Base-by-base conservation (phyloP, 2,797 vertebrate species). In the Sebastes nivosus region DNA sequence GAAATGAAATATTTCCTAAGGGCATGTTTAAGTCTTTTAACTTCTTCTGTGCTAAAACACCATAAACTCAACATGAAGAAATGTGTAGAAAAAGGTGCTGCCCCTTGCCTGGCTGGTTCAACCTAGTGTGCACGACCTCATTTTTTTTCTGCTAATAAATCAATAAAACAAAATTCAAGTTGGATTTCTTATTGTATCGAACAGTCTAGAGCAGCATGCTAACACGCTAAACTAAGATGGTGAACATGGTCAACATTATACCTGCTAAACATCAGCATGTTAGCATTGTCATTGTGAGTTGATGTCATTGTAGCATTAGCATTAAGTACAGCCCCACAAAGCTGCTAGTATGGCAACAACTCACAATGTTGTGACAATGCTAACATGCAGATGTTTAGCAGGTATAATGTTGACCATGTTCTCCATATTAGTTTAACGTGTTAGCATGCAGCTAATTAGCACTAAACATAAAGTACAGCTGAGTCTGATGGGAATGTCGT, bases 1-100 rank as follows among this genome's bases (percentile, higher is more conserved):
- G 22, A 77, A 68, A 70, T 68, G 42, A 30, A 59, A 42, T 24
- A 11, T 85, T 75, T 83, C 72, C 65, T 55, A 0, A 70, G 24
- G 78, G 58, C 70, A 65, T 67, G 67, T 70, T 34, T 5, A 58
- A 67, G 58, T 16, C 14, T 36, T 67, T 22, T 59, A 14, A 46
- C 42, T 63, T 29, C 20, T 42, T 34, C 3, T 29, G 32, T 24
- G 30, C 64, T 70, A 18, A 66, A 74, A 84, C 32, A 34, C 5
- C 6, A 61, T 18, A 13, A 67, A 72, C 75, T 72, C 27, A 67
- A 73, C 30, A 22, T 20, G 10, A 5, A 63, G 34, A 69, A 58
- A 27, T 27, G 29, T 38, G 34, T 22, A 16, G 9, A 46, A 34
- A 46, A 66, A 18, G 54, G n/a, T 54, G 63, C 27, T 20, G 50